Percentiles rank a stretch among this genome's conserved stretches.
Conservation (phyloP, 2,113 vertebrate species). For the Crotalus viridis region DNA sequence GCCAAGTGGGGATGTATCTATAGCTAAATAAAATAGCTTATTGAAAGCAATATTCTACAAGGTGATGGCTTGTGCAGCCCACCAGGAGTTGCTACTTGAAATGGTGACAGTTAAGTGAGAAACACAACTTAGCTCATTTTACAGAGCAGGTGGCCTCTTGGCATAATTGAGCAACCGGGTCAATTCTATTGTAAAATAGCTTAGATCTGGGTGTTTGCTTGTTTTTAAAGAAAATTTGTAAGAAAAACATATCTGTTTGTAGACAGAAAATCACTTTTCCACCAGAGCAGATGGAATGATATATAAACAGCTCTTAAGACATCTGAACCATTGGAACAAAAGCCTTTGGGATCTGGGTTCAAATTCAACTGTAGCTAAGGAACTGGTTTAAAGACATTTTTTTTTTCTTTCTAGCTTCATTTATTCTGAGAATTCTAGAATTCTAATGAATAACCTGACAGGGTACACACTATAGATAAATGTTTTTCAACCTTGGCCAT, state of each 20-base stretch:
- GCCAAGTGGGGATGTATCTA: slow-evolving; percentile 29
- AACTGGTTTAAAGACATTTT: neutral
- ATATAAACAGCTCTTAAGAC: neutral
- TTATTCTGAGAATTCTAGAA: neutral
- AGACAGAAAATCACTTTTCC: neutral
- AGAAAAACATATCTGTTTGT: too few relatives aligned
- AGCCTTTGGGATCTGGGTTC: neutral
- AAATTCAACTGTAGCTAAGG: neutral
- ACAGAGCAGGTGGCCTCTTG: neutral
- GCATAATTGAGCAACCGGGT: neutral
- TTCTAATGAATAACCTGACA: neutral
- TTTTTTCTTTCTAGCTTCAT: neutral
- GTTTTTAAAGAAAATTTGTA: neutral
- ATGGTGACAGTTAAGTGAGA: slow-evolving; percentile 13
- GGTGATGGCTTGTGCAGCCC: slow-evolving; percentile 19
- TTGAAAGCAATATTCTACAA: slow-evolving; percentile 22
- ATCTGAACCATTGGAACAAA: neutral
- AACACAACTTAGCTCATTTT: neutral
- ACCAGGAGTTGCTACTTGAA: slow-evolving; percentile 1
- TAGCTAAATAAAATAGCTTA: slow-evolving; percentile 30
- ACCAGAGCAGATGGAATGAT: neutral
- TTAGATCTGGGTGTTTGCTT: neutral
- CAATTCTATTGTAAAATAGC: neutral
- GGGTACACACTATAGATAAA: neutral
- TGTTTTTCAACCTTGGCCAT: neutral